Percentiles rank a stretch among this genome's conserved stretches.
These are phyloP conservation scores for Parascotia fuliginaria DNA, from an alignment of 2,888 invertebrate species.

Conservation along the genomic window DNA sequence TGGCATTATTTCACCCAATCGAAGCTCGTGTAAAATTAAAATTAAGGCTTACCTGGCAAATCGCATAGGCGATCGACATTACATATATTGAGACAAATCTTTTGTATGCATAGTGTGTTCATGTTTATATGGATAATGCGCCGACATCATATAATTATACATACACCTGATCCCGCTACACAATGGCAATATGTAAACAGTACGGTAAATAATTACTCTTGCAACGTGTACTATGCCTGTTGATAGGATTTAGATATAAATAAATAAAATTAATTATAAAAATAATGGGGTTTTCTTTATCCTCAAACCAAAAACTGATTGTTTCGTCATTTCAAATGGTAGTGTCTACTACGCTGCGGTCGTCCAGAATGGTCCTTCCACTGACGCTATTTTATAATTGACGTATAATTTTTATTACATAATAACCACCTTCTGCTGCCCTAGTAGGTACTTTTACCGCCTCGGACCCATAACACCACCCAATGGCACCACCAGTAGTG, in stretches of 20 bases:
- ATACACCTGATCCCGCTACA: constrained; percentile 43
- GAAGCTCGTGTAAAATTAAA: constrained; percentile 66
- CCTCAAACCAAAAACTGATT: constrained; percentile 4
- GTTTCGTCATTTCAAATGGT: too few relatives aligned
- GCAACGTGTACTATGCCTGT: constrained; percentile 82
- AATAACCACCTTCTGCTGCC: too few relatives aligned
- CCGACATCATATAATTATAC: constrained; percentile 33
- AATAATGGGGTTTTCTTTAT: constrained; percentile 54
- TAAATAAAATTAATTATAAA: constrained; percentile 84
- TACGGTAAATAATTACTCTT: constrained; percentile 77
- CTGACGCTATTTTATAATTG: too few relatives aligned
- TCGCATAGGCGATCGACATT: constrained; percentile 64
- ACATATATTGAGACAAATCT: constrained; percentile 45
- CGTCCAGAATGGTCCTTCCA: too few relatives aligned
- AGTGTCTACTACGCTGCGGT: too few relatives aligned
- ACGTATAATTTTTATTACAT: too few relatives aligned
- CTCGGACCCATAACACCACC: too few relatives aligned
- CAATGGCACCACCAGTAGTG: too few relatives aligned
- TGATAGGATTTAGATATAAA: constrained; percentile 82
- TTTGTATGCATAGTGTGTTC: constrained; percentile 59
- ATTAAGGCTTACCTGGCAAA: constrained; percentile 78
- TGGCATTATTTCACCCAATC: constrained; percentile 66
- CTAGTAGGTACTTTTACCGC: too few relatives aligned
- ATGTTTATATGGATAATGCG: constrained; percentile 49
- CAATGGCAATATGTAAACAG: constrained; percentile 50